phyloP scores from a whole-genome alignment of 2,888 invertebrate species.

The Cancer borealis region DNA sequence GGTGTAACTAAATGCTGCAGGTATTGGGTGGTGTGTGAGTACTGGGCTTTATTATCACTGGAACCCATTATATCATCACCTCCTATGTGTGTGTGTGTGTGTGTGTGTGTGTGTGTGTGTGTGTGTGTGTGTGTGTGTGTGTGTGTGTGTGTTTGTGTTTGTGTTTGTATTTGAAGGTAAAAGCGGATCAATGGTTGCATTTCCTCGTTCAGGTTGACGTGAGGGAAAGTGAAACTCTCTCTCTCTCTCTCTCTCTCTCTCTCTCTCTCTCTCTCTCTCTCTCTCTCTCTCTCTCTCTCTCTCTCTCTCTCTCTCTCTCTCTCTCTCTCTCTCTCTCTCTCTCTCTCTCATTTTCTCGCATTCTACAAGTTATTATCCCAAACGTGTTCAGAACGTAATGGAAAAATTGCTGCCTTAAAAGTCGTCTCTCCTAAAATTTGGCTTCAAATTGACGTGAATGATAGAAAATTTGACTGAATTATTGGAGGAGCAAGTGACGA shows the following conservation, averaged over 20 bases:
- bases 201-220: not conserved
- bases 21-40: too few relatives aligned
- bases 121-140: not conserved
- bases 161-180: too few relatives aligned
- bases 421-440: not conserved
- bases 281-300: not conserved
- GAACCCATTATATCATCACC: too few relatives aligned
- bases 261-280: conserved; percentile 6
- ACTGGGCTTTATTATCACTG: too few relatives aligned
- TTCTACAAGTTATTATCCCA: not conserved
- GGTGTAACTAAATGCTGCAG: not conserved
- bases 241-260: conserved; percentile 20
- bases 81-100: too few relatives aligned
- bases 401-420: conserved; percentile 4
- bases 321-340: not conserved
- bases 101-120: not conserved
- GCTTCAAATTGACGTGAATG: conserved; percentile 37
- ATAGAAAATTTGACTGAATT: conserved; percentile 31
- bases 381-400: not conserved
- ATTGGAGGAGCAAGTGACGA: not conserved
- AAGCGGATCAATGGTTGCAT: not conserved
- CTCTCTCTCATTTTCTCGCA: not conserved
- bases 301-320: not conserved
- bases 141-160: too few relatives aligned
- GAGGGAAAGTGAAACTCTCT: not conserved